Evolutionary conservation across 2,113 vertebrate genomes (phyloP), one percentile per base, ranked within the genome.

Genomic region (Promerops cafer): DNA sequence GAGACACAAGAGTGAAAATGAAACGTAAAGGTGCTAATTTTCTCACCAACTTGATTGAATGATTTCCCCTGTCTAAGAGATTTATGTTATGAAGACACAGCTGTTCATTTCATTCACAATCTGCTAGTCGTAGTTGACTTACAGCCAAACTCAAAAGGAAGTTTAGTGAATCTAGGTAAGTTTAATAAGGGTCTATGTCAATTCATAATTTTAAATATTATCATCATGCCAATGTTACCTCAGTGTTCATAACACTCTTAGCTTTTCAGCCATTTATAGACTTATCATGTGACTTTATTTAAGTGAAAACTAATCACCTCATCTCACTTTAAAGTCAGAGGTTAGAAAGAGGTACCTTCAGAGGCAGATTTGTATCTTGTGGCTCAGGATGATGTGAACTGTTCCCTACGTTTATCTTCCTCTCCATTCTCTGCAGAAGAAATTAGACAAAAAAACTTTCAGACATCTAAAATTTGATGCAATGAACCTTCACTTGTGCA

Each of bases 61-160:
- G 45, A 76, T 89, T 97, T 94, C 53, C 57, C 40, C 50, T 80
- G 81, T 78, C 89, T 71, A 82, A 92, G 93, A 96, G 81, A 93
- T 92, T 96, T 93, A 87, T 77, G 63, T 68, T 94, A 75, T 74
- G 60, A 94, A 95, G 74, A 52, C 80, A 83, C 77, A 96, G 83
- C 71, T 95, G 84, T 39, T 93, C 71, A 88, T 90, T 95, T 93
- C 76, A 92, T 90, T 97, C 86, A 87, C 91, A 84, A 87, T 88
- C 90, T 88, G 90, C 44, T 84, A 66, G 30, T 69, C 1, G 1
- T 87, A 81, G 60, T 13, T 93, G 79, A 93, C 35, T 76, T 86
- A 76, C 6, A 7, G 57, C 83, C 85, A 95, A 77, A 84, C 83
- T 79, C 42, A 84, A 90, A 63, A 54, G 30, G 45, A 89, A 83